A percentile compares a stretch with the other conserved stretches of the same genome.
Conservation (phyloP, 2,797 vertebrate species). For the Gallirallus australis region DNA sequence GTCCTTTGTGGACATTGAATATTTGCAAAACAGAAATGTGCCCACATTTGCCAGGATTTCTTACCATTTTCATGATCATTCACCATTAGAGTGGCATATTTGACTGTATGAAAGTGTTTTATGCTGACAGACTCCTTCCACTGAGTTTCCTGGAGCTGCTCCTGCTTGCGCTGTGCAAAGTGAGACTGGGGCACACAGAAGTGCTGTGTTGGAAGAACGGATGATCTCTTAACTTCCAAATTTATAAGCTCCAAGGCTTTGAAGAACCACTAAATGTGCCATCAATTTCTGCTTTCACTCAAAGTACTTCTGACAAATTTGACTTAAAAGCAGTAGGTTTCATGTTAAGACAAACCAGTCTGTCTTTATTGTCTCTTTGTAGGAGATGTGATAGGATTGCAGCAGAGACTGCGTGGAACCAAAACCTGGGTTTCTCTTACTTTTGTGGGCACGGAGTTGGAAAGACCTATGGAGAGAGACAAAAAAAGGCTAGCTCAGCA, state of each 20-base stretch:
- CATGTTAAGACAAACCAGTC: not conserved
- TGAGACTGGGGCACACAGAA: not conserved
- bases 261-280: not conserved
- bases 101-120: not conserved
- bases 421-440: not conserved
- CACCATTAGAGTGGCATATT: not conserved
- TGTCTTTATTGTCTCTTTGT: not conserved
- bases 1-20: not conserved
- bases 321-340: not conserved
- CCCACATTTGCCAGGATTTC: not conserved
- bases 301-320: not conserved
- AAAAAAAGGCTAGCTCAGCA: not conserved
- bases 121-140: not conserved
- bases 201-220: not conserved
- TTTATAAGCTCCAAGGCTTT: not conserved
- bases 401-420: not conserved
- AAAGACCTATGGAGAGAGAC: not conserved
- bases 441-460: not conserved
- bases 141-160: not conserved
- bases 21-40: not conserved
- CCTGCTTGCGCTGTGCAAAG: not conserved
- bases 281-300: not conserved
- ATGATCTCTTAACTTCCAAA: not conserved
- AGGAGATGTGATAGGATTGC: not conserved
- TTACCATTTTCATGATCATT: not conserved